A percentile compares a stretch with the other conserved stretches of the same genome.
Evolutionary conservation across 1,140 invertebrate genomes (phyloP).

Genomic region (Physella acuta): DNA sequence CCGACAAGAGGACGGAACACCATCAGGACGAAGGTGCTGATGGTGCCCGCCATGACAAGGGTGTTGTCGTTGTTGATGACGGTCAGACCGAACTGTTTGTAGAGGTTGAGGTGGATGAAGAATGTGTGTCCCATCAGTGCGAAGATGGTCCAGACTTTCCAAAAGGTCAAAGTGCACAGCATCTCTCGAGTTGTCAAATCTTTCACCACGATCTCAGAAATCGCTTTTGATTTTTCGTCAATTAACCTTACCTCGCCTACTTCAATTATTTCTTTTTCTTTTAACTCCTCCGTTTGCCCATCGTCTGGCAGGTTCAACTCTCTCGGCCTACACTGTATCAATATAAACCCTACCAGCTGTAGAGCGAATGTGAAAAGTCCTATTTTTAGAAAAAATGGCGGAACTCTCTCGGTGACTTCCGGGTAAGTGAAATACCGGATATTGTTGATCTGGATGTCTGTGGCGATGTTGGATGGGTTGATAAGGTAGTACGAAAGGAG

Average conservation of each 20-base stretch:
- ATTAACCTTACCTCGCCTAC: background rate
- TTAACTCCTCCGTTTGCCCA: background rate
- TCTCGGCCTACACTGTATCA: background rate
- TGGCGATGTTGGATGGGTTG: background rate
- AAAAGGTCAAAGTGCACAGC: background rate
- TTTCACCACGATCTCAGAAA: background rate
- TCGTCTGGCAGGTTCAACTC: background rate
- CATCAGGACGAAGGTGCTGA: background rate
- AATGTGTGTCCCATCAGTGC: background rate
- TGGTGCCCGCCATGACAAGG: background rate
- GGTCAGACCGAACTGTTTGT: background rate
- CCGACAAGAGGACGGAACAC: background rate
- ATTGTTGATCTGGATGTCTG: background rate
- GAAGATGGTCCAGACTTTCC: background rate
- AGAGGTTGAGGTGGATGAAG: constrained; percentile 27
- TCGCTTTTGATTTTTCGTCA: too few relatives aligned
- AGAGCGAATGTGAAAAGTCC: background rate
- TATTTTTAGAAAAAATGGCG: background rate
- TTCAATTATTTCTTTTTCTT: background rate
- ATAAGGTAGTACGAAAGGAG: background rate
- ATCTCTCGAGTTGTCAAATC: background rate
- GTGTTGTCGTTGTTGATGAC: constrained; percentile 14
- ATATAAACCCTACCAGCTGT: background rate
- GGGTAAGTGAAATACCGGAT: background rate
- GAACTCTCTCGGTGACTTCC: background rate